Evolutionary conservation across 2,888 invertebrate genomes (phyloP).

Genomic region (Monopis laevigella): DNA sequence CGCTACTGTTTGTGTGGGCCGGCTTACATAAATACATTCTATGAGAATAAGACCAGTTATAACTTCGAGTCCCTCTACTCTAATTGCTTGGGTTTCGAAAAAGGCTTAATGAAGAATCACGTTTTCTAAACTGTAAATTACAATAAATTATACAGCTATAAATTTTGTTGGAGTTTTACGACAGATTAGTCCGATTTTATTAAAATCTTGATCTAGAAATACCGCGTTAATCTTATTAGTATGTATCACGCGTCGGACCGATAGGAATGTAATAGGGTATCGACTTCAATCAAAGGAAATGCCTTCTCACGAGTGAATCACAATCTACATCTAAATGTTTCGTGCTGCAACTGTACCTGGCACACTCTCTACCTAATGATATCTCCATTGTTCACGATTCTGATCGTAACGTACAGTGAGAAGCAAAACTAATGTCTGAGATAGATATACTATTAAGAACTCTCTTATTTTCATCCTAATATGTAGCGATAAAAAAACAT

Average conservation of each 20-base stretch:
- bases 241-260: conserved; percentile 20
- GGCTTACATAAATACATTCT: conserved; percentile 58
- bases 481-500: too few species aligned
- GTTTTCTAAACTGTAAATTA: conserved; percentile 20
- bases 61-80: conserved; percentile 40
- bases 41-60: conserved; percentile 45
- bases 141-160: conserved; percentile 26
- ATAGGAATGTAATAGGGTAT: conserved; percentile 18
- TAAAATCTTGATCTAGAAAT: conserved; percentile 5
- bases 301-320: conserved; percentile 31
- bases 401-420: conserved; percentile 29
- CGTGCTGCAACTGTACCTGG: conserved; percentile 40
- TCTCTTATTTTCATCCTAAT: too few species aligned
- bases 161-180: not conserved
- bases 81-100: conserved; percentile 52
- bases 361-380: conserved; percentile 34
- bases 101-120: too few species aligned
- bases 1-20: conserved; percentile 52
- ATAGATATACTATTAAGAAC: conserved; percentile 5
- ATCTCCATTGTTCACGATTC: conserved; percentile 58
- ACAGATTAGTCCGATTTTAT: not conserved
- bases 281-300: conserved; percentile 34
- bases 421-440: conserved; percentile 6
- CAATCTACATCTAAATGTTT: conserved; percentile 39
- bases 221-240: conserved; percentile 33